Evolutionary conservation across 2,113 vertebrate genomes (phyloP).

Genomic region (Nyctibius bracteatus): DNA sequence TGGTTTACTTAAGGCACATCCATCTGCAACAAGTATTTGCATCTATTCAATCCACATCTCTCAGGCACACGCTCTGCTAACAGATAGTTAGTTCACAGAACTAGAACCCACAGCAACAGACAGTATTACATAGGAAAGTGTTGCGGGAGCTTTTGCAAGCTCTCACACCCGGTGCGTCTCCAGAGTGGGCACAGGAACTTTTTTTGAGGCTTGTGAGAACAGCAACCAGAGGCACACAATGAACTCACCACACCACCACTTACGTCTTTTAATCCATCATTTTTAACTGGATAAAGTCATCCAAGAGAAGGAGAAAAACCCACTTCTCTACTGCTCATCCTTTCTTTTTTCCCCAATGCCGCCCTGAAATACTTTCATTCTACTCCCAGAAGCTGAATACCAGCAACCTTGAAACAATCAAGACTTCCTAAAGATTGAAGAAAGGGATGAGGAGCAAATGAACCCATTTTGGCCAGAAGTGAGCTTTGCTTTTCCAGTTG

Average conservation of each 20-base stretch:
- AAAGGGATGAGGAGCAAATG: neutral
- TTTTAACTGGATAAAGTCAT: neutral
- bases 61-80: neutral
- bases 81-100: neutral
- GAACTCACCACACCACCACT: fast-evolving
- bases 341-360: neutral
- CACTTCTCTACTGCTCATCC: neutral
- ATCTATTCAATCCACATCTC: fast-evolving
- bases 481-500: neutral
- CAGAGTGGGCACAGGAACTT: neutral
- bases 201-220: neutral
- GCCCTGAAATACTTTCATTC: neutral
- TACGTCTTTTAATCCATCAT: neutral
- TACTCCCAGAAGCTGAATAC: neutral
- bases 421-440: neutral
- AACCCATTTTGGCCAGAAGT: neutral
- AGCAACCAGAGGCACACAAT: too few relatives aligned
- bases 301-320: neutral
- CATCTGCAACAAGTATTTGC: neutral
- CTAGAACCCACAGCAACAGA: neutral
- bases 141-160: neutral
- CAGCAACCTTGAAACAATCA: neutral
- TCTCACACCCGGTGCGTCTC: neutral
- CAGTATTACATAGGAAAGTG: neutral
- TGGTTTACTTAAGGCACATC: neutral